phyloP scores from a whole-genome alignment of 2,113 vertebrate species.

The Podarcis muralis region DNA sequence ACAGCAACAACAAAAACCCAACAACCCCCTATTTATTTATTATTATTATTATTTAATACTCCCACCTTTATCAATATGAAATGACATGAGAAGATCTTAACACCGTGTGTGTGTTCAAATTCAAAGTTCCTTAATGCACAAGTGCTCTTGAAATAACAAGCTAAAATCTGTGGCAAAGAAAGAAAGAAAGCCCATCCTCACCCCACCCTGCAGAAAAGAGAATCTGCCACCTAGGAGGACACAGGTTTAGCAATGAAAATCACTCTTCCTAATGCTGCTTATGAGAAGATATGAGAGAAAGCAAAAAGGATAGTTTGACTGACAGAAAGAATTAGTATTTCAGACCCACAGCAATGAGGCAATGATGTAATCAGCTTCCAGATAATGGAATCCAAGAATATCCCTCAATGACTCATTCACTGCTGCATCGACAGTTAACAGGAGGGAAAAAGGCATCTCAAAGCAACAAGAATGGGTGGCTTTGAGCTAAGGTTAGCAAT shows the following conservation, averaged over 20 bases:
- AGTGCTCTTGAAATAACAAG: no score
- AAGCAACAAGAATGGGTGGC: rapidly evolving
- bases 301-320: slow-evolving; percentile 1
- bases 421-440: not conserved
- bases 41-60: no score
- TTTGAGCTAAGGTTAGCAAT: not conserved
- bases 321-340: slow-evolving; percentile 13
- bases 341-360: not conserved
- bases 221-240: not conserved
- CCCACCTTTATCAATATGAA: not conserved
- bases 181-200: not conserved
- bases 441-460: not conserved
- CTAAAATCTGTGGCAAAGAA: slow-evolving; percentile 20
- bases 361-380: slow-evolving; percentile 3
- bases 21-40: no score
- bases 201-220: not conserved
- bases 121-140: slow-evolving; percentile 48
- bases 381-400: not conserved
- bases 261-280: not conserved
- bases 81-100: not conserved
- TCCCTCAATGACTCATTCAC: not conserved
- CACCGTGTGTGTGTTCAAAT: not conserved
- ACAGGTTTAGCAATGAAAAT: not conserved
- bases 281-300: not conserved
- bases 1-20: no score